Conservation (phyloP, 2,888 invertebrate genomes). For the Acrobasis consociella region DNA sequence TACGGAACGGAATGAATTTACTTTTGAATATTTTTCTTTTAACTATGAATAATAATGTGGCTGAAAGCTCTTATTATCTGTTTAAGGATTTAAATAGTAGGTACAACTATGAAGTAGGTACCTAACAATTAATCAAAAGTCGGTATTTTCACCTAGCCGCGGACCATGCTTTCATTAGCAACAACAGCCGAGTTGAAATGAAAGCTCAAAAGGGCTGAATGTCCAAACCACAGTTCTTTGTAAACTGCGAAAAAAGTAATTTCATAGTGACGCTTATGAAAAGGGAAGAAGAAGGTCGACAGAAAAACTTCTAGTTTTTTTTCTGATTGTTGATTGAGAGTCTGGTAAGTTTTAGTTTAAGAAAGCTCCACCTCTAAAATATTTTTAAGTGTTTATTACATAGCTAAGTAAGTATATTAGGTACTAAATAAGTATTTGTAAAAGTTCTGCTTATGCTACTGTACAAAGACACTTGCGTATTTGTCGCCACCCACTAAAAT, state of each 20-base stretch:
- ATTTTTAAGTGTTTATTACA: no score
- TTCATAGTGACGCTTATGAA: conserved; percentile 3
- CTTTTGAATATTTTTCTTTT: conserved; percentile 35
- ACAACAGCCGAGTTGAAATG: conserved; percentile 44
- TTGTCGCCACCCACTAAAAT: no score
- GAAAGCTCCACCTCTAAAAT: no score
- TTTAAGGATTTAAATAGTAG: background rate
- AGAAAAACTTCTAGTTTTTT: background rate
- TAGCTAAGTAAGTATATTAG: no score
- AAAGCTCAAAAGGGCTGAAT: conserved; percentile 44
- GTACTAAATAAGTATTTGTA: no score
- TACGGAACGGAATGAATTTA: conserved; percentile 42
- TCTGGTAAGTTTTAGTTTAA: background rate
- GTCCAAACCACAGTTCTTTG: conserved; percentile 27
- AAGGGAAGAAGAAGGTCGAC: background rate
- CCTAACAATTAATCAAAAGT: conserved; percentile 14
- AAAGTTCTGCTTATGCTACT: no score
- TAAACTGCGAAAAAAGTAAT: background rate
- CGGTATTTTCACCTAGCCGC: conserved; percentile 28
- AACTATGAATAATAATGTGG: background rate
- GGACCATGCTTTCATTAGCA: conserved; percentile 44
- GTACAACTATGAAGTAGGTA: no score
- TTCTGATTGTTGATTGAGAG: background rate
- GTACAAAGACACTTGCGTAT: no score
- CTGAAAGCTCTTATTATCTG: background rate